Base-by-base conservation (phyloP, 2,888 invertebrate species). In the Panopea generosa region DNA sequence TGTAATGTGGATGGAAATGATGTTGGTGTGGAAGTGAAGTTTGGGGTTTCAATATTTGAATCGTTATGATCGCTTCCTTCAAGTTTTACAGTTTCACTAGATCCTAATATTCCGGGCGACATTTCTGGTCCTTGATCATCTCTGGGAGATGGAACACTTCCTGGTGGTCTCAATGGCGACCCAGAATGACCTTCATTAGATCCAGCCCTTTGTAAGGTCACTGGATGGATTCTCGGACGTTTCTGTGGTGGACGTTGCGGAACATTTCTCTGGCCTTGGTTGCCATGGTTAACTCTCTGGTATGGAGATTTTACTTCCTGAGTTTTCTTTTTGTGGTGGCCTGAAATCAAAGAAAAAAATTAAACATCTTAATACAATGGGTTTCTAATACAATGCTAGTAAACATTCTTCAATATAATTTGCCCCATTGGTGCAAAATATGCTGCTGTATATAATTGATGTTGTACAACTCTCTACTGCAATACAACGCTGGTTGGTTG, bases 291-390 rank as follows among this genome's bases (percentile, higher is more conserved):
- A 33, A 33, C 45, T 24, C 67, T 29, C 22, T 75, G 69, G 53
- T 75, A 70, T 47, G 73, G 61, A 18, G 55, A 29, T 49, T 61
- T 56, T 22, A 70, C 26, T n/a, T 76, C 76, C 50, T 45, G 22
- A 16, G 62, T 47, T 38, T 76, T 76, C 62, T 66, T 67, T 53
- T 52, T 67, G 27, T 71, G 76, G 40, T 71, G 71, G 14, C 69
- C 76, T 71, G 33, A 26, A 68, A 26, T n/a, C n/a, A n/a, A n/a
- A n/a, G n/a, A n/a, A n/a, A n/a, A n/a, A n/a, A n/a, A n/a, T n/a
- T n/a, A n/a, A n/a, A n/a, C n/a, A n/a, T n/a, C n/a, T n/a, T n/a
- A n/a, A n/a, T n/a, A n/a, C n/a, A n/a, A n/a, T n/a, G n/a, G n/a
- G n/a, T n/a, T n/a, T n/a, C n/a, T n/a, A n/a, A n/a, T n/a, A n/a